Evolutionary conservation across 1,140 invertebrate species (phyloP).

Genomic region (Venturia canescens): DNA sequence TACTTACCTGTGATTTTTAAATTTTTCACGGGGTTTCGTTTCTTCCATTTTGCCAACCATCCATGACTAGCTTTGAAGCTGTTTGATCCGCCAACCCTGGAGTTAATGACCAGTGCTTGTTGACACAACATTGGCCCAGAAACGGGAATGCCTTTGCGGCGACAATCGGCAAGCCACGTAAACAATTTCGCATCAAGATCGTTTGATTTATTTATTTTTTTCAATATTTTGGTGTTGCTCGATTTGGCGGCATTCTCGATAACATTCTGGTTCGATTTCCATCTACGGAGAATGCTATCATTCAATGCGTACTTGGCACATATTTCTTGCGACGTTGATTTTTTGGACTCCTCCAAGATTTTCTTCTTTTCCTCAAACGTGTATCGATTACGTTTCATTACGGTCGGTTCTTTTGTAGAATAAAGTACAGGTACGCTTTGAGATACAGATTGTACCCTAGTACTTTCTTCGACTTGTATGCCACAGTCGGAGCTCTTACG

Average conservation of each 20-base stretch:
- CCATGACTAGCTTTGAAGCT: conserved; percentile 30
- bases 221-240: conserved; percentile 17
- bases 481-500: conserved; percentile 23
- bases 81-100: conserved; percentile 1
- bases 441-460: not conserved
- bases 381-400: conserved; percentile 24
- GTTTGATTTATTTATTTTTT: not conserved
- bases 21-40: conserved; percentile 31
- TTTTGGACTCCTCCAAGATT: conserved; percentile 30
- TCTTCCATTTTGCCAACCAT: conserved; percentile 25
- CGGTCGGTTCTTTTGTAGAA: conserved; percentile 1
- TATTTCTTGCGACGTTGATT: conserved; percentile 1
- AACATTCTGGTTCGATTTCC: conserved; percentile 4
- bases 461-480: conserved; percentile 13
- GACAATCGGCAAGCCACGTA: conserved; percentile 33
- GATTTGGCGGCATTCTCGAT: conserved; percentile 11
- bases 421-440: conserved; percentile 15
- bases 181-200: conserved; percentile 26
- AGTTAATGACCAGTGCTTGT: conserved; percentile 34
- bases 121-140: conserved; percentile 34
- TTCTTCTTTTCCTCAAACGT: conserved; percentile 32
- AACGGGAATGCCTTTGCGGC: conserved; percentile 41
- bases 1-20: conserved; percentile 34
- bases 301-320: conserved; percentile 25
- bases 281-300: conserved; percentile 35